Evolutionary conservation across 2,888 invertebrate species (phyloP), one percentile per base, ranked within the genome.

Genomic region (Oeneis ivallda): DNA sequence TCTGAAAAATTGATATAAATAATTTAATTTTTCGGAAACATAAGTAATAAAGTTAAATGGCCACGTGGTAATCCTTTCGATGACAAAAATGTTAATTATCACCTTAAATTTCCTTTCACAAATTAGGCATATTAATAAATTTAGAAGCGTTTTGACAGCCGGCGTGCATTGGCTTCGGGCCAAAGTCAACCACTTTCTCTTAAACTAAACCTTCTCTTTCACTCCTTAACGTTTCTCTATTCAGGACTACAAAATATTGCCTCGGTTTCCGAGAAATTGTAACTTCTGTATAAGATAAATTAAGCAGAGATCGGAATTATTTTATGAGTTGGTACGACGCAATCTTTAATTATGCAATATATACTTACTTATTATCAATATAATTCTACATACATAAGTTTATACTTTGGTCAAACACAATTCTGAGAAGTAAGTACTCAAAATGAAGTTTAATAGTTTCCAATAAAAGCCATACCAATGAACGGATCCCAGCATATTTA

Each of bases 41-140:
- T 74, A 73, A 72, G 67, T 72, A 70, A 75, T 76, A 74, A 76
- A 81, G 77, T 83, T 81, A 80, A 81, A 82, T 75, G 79, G 71
- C 79, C 76, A 43, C 76, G 79, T 75, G 75, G 79, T 83, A 85
- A 86, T 86, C 79, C 81, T 80, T 83, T 75, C 79, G 87, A 82
- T 84, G 87, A 87, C 85, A 84, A 83, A 87, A 85, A 84, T 80
- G 82, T 85, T 86, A 85, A 88, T 89, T 86, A 84, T 82, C 79
- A 73, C 75, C 78, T 79, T 80, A 74, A 84, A 83, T 86, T 85
- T 85, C 85, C 83, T 79, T 84, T 81, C 80, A 82, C 81, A 83
- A 85, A 86, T 87, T 86, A 86, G 83, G 72, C 77, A 78, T 83
- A 81, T 86, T 84, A 84, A 89, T 87, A 87, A 84, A 85, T 89